Evolutionary conservation across 2,797 vertebrate genomes (phyloP), one percentile per base, ranked within the genome.

Genomic region (Chelonia mydas): DNA sequence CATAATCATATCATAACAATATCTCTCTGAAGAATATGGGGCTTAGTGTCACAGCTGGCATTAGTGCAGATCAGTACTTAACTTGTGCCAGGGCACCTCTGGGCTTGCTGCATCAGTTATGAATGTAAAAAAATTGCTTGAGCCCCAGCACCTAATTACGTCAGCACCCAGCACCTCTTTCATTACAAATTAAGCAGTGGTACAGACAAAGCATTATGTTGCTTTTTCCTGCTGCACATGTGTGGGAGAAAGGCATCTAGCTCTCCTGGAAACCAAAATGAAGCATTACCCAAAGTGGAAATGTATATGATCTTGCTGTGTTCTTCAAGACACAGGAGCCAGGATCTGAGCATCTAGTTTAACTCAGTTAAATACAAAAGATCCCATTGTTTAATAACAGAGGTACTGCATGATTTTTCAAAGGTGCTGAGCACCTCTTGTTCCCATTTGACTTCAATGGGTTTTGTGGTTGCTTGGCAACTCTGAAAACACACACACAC

Each of bases 391-490:
- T 77, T 79, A 92, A 59, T 76, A 87, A 90, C 2, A 88, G 80
- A 82, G 0, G 13, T 31, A 49, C 7, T 77, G 15, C 45, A 1
- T 37, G 45, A 95, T 96, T 92, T 95, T 82, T 57, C 31, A 84
- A 94, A 94, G 13, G 4, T 85, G 88, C 65, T 82, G 50, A 93
- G 90, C 96, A 31, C 45, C 82, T 93, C 90, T 92, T 94, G 82
- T 51, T 97, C 4, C 84, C 16, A 84, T 57, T 54, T 78, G 78
- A 90, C 88, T 95, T 94, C 87, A 97, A 89, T 94, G 83, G 94
- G 54, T 86, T 91, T 96, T 96, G 51, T 87, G 9, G 84, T 96
- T 97, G 94, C 94, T 92, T 94, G 94, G 90, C 96, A 96, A 96
- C 94, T 88, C 90, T 82, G 76, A 31, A 65, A 85, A 88, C 68